Conservation (phyloP, 2,113 vertebrate genomes). For the Salminus brasiliensis region DNA sequence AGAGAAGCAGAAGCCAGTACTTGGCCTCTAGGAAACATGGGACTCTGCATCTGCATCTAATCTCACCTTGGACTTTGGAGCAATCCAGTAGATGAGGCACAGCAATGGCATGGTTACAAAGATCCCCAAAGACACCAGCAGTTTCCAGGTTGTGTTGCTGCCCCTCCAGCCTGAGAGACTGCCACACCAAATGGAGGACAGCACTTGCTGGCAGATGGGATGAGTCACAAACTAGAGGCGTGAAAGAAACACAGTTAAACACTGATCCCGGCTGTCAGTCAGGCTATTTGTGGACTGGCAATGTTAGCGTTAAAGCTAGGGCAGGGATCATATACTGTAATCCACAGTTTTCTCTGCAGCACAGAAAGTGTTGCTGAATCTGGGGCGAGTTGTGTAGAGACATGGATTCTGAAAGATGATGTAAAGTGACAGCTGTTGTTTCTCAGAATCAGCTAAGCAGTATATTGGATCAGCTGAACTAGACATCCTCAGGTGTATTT, state of each 20-base stretch:
- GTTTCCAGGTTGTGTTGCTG: constrained; percentile 82
- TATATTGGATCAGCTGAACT: background rate
- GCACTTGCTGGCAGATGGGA: constrained; percentile 89
- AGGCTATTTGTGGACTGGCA: constrained; percentile 33
- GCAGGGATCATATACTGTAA: background rate
- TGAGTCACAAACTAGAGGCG: constrained; percentile 84
- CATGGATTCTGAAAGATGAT: background rate
- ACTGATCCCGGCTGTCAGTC: constrained; percentile 39
- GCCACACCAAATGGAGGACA: constrained; percentile 89
- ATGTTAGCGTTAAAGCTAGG: background rate
- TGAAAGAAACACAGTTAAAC: constrained; percentile 23
- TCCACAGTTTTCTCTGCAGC: background rate
- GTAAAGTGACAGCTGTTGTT: background rate
- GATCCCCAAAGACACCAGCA: constrained; percentile 81
- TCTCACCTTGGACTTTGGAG: constrained; percentile 84
- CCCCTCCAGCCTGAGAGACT: constrained; percentile 82
- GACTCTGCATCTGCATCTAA: background rate
- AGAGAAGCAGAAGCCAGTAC: background rate
- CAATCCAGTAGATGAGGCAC: constrained; percentile 84
- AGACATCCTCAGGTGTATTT: background rate
- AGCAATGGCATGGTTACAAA: constrained; percentile 86
- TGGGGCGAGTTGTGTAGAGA: background rate
- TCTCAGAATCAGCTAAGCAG: no score
- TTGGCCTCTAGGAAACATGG: background rate
- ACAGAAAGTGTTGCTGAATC: background rate